Base-by-base conservation (phyloP, 2,888 invertebrate species). In the Macrophya alboannulata region DNA sequence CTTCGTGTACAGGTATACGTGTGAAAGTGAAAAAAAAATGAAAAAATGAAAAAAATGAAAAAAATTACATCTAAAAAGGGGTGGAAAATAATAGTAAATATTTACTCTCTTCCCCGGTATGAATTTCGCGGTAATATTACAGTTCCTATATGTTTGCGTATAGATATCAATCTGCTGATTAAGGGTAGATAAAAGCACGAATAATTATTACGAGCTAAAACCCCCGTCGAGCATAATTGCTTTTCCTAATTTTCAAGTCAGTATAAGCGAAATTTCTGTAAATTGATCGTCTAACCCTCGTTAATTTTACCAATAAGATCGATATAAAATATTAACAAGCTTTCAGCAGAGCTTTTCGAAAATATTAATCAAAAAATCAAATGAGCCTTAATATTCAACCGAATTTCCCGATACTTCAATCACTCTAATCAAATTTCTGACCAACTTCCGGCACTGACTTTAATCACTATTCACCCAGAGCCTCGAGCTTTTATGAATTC, bases 171-270 rank as follows among this genome's bases (percentile, higher is more conserved):
- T 40, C 71, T 40, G 31, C 1, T 31, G 15, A n/a, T 9, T 10
- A n/a, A 43, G 40, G 17, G n/a, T 9, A 40, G 71, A 37, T 40
- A 72, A 62, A 62, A 62, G 62, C 62, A 62, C 62, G 25, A 25
- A 25, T 62, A 62, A 62, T 62, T 25, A 62, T 62, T 62, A 25
- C 25, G 25, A 12, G 62, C 25, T 5, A 31, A 71, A 71, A 31
- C 4, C 40, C 37, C 37, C 71, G 8, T 55, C 40, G 40, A 40
- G 71, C 31, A 3, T 71, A 71, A 71, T 71, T 71, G 71, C 37
- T 71, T 71, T 71, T 71, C 40, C 40, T 71, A 71, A 71, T 71
- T 71, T n/a, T 40, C n/a, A n/a, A 31, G 6, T 15, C 12, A 37
- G 25, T 8, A 15, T 40, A 17, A 37, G 40, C 37, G 37, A 17